Evolutionary conservation across 2,888 invertebrate genomes (phyloP).

Genomic region (Cyaniris semiargus): DNA sequence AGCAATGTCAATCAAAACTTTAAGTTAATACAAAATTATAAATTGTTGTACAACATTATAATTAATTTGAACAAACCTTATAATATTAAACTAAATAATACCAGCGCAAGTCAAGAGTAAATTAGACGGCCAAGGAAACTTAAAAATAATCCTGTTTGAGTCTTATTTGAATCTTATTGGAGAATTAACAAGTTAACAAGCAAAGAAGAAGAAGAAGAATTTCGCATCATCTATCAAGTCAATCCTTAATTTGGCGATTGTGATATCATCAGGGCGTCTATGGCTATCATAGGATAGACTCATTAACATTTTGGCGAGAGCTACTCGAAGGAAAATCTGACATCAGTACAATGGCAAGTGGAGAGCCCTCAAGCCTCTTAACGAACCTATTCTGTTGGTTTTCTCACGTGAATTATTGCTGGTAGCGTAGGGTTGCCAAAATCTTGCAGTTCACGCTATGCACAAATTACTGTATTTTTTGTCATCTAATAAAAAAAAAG

Average conservation of each 20-base stretch:
- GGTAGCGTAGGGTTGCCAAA: conserved; percentile 44
- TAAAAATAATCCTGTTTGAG: not conserved
- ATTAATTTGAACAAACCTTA: not conserved
- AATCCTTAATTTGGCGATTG: conserved; percentile 37
- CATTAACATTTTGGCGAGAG: conserved; percentile 62
- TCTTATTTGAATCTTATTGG: conserved; percentile 20
- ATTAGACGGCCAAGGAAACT: not conserved
- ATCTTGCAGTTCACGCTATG: not conserved
- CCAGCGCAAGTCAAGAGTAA: not conserved
- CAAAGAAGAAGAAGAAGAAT: not conserved
- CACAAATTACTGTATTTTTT: not conserved
- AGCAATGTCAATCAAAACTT: not conserved
- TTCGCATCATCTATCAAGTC: conserved; percentile 16
- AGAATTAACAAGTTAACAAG: not conserved
- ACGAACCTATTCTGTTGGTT: conserved; percentile 76
- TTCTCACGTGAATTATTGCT: conserved; percentile 72
- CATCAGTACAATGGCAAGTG: conserved; percentile 62
- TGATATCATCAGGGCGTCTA: conserved; percentile 44
- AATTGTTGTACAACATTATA: not conserved
- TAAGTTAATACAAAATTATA: not conserved
- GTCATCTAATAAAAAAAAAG: not conserved
- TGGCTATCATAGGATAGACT: conserved; percentile 48
- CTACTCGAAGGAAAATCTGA: conserved; percentile 52
- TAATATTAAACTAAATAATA: not conserved
- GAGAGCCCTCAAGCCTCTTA: conserved; percentile 71